Evolutionary conservation across 2,797 vertebrate species (phyloP), one percentile per base, ranked within the genome.

Genomic region (Toxotes lorentzi): DNA sequence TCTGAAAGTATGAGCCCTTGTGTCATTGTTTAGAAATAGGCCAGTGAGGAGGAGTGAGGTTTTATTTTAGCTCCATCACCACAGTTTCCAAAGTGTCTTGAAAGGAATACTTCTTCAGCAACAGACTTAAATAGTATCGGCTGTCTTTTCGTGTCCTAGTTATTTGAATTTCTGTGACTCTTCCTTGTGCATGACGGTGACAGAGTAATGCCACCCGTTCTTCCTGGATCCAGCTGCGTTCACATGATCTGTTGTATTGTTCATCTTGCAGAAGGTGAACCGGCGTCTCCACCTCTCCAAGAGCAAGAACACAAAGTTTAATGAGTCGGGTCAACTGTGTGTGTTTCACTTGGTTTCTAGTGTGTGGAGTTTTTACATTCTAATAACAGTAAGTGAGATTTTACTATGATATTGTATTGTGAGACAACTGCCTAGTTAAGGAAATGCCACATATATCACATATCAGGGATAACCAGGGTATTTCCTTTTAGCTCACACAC

Each of bases 241-340:
- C 67, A 75, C 62, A 4, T 63, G 54, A 75, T 74, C 67, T 68
- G 35, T 53, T 63, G 21, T 75, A 11, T 73, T 78, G 64, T 78
- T 82, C n/a, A 3, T 2, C 9, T 63, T 92, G 40, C 93, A 99
- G 98, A 99, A 98, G 96, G 96, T 99, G 88, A 99, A 97, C 95
- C 94, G 97, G 63, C 96, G 98, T 30, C 97, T 99, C 72, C 98
- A 99, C 88, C 96, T 99, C 73, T 99, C 98, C 64, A 99, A 99
- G 90, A 97, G 98, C 91, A 99, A 99, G 84, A 98, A 99, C 86
- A 98, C 96, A 76, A 98, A 99, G 90, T 99, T 99, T 83, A 99
- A 98, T 27, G 98, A 99, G 81, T 98, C 98, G 0, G 98, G 97
- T 57, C 98, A 99, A 86, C 94, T 99, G 89, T 96, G 97, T 13